These are phyloP conservation scores for Baronia brevicornis DNA, from an alignment of 2,888 invertebrate species.

Conservation along the genomic window DNA sequence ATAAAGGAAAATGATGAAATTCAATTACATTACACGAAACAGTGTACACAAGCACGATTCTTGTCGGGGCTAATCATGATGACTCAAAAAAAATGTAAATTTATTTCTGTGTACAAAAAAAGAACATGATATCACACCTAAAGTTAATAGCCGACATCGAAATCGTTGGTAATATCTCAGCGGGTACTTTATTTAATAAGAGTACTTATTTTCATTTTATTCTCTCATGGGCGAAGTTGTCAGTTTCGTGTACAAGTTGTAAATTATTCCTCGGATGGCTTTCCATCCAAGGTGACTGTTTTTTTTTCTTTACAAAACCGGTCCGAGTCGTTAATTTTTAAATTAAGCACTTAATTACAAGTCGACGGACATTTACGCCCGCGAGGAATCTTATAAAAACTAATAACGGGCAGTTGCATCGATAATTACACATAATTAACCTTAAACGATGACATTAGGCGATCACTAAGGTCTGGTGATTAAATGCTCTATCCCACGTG, in stretches of 20 bases:
- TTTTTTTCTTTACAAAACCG: conserved; percentile 30
- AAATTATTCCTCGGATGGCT: conserved; percentile 12
- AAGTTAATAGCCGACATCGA: conserved; percentile 4
- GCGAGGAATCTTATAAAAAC: conserved; percentile 35
- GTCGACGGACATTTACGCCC: conserved; percentile 34
- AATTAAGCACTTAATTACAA: conserved; percentile 50
- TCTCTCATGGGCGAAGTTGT: conserved; percentile 5
- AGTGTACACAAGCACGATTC: no score
- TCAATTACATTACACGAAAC: no score
- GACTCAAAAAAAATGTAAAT: no score
- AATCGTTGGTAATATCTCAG: conserved; percentile 1
- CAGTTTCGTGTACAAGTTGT: no score
- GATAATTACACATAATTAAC: conserved; percentile 40
- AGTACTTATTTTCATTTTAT: conserved; percentile 6
- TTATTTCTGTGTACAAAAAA: no score
- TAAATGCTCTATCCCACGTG: conserved; percentile 18
- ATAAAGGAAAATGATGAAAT: no score
- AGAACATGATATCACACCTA: no score
- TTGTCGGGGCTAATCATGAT: no score
- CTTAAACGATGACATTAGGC: conserved; percentile 31
- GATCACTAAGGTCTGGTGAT: conserved; percentile 20
- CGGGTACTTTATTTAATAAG: conserved; percentile 9
- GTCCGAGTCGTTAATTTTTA: conserved; percentile 39
- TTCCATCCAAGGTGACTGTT: conserved; percentile 16
- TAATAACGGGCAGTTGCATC: conserved; percentile 35